phyloP scores from a whole-genome alignment of 2,888 invertebrate species.

The Phytoseiulus persimilis region DNA sequence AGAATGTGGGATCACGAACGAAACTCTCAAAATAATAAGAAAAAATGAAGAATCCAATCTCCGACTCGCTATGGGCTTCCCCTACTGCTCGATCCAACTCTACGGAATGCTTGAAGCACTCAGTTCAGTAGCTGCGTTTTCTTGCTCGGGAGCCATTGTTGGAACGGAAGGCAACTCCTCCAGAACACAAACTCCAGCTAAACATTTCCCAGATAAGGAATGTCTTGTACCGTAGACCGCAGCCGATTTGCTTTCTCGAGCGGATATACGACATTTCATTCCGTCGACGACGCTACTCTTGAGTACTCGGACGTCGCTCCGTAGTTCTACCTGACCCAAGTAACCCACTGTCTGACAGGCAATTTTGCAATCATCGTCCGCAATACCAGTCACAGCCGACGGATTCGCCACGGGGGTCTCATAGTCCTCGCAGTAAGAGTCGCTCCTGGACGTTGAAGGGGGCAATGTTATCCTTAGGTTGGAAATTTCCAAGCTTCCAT shows the following conservation, averaged over 20 bases:
- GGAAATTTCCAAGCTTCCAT: background rate
- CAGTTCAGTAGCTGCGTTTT: background rate
- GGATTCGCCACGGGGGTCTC: conserved; percentile 6
- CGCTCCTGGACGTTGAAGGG: background rate
- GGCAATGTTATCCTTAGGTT: conserved; percentile 26
- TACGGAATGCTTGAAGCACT: background rate
- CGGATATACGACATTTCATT: conserved; percentile 6
- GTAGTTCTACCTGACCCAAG: background rate
- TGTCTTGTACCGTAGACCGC: background rate
- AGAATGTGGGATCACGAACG: background rate
- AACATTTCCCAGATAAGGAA: background rate
- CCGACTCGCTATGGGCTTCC: background rate
- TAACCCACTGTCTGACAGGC: conserved; percentile 11
- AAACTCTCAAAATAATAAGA: background rate
- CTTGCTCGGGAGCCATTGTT: background rate
- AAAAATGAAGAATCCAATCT: background rate
- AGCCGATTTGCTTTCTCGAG: background rate
- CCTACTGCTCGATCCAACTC: background rate
- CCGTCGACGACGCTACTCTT: background rate
- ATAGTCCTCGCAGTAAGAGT: background rate
- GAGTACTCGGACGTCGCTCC: conserved; percentile 12
- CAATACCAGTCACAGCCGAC: background rate
- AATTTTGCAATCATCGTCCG: conserved; percentile 14
- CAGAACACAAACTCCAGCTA: conserved; percentile 13
- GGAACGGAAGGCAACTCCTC: background rate